Conservation (phyloP, 1,140 invertebrate genomes). For the Danaus plexippus region DNA sequence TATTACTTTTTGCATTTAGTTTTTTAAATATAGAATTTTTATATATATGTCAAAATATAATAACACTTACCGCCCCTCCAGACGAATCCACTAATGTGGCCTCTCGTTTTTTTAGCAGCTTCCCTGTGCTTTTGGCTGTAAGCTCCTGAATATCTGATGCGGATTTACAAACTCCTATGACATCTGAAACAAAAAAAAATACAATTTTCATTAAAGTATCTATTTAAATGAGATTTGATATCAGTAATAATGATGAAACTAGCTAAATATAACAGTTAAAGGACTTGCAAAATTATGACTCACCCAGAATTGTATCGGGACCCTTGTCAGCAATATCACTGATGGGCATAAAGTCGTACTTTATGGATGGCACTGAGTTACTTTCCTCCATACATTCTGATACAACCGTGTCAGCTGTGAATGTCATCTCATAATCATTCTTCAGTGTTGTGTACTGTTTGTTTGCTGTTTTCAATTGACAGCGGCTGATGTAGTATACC, state of each 20-base stretch:
- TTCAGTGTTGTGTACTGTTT: constrained; percentile 88
- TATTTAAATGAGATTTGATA: no score
- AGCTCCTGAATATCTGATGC: constrained; percentile 81
- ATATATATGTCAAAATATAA: background rate
- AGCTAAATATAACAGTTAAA: constrained; percentile 2
- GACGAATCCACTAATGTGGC: constrained; percentile 90
- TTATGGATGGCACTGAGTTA: constrained; percentile 80
- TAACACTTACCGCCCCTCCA: constrained; percentile 78
- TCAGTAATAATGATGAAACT: background rate
- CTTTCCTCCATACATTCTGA: constrained; percentile 78
- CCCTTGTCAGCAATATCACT: constrained; percentile 79
- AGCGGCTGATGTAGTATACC: constrained; percentile 91
- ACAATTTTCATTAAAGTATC: no score
- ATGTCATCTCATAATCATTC: constrained; percentile 97
- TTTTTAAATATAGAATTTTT: no score
- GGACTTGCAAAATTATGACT: constrained; percentile 24
- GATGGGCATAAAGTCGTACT: constrained; percentile 88
- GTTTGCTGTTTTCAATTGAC: constrained; percentile 90
- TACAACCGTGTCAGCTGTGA: constrained; percentile 86
- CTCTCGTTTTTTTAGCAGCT: constrained; percentile 92
- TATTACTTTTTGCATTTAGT: no score
- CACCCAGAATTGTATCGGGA: constrained; percentile 82
- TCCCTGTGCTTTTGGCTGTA: constrained; percentile 80
- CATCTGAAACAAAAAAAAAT: constrained; percentile 78
- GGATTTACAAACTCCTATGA: constrained; percentile 91